A percentile compares a stretch with the other conserved stretches of the same genome.
These are phyloP conservation scores for Rachycentron canadum DNA, from an alignment of 2,797 vertebrate species.

Conservation along the genomic window DNA sequence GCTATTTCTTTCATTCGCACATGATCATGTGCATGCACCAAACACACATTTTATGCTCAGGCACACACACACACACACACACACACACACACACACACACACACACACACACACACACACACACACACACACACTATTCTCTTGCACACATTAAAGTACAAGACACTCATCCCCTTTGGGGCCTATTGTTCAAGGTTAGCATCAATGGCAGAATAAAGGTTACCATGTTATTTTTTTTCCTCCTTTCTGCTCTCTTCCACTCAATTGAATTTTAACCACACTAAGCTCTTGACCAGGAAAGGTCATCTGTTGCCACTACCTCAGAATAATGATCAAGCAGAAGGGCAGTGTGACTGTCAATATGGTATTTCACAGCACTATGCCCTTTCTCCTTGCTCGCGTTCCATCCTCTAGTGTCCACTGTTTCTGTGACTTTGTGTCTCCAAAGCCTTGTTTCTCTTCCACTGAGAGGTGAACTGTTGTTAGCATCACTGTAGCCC, in stretches of 20 bases:
- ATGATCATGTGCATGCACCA: background rate
- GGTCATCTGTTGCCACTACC: constrained; percentile 74
- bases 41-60: background rate
- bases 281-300: constrained; percentile 79
- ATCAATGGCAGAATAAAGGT: constrained; percentile 78
- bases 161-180: constrained; percentile 63
- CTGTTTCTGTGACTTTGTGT: constrained; percentile 42
- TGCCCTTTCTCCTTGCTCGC: constrained; percentile 46
- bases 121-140: constrained; percentile 34
- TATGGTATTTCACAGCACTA: constrained; percentile 53
- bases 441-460: constrained; percentile 19
- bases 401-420: constrained; percentile 18
- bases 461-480: constrained; percentile 3
- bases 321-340: constrained; percentile 79
- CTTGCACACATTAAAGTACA: constrained; percentile 55
- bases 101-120: constrained; percentile 12
- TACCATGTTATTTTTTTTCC: constrained; percentile 66
- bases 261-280: constrained; percentile 82
- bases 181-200: constrained; percentile 80
- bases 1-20: constrained; percentile 16
- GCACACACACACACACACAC: background rate
- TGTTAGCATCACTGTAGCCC: background rate
- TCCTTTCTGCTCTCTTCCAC: constrained; percentile 65
- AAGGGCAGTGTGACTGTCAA: constrained; percentile 57
- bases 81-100: background rate